These are phyloP conservation scores for Rhynchomys soricoides DNA, from an alignment of 2,113 vertebrate species.

Conservation along the genomic window DNA sequence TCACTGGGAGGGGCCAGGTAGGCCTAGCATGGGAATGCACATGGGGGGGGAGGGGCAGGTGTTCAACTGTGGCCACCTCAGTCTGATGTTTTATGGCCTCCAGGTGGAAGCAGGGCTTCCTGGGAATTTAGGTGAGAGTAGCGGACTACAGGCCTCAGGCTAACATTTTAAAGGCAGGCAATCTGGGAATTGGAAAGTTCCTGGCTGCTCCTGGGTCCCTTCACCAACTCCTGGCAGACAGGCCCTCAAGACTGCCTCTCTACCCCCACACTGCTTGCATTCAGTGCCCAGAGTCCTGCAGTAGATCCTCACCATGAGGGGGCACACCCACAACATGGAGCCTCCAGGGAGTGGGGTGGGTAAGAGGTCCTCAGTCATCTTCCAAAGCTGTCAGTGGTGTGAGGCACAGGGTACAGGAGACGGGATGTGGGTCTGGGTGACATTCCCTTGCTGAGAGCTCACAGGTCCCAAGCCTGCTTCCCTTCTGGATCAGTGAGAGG, in stretches of 20 bases:
- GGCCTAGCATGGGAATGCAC: neutral
- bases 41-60: accelerated
- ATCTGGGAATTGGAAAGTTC: neutral
- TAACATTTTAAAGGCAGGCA: neutral
- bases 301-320: neutral
- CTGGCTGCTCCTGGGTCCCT: neutral
- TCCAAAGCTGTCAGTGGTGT: neutral
- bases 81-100: neutral
- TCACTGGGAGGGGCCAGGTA: neutral
- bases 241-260: neutral
- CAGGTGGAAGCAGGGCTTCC: neutral
- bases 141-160: neutral
- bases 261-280: neutral
- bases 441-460: neutral
- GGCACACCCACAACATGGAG: neutral
- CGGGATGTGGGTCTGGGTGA: neutral
- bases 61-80: neutral
- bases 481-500: neutral
- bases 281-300: neutral
- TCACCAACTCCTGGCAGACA: accelerated
- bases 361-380: neutral
- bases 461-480: neutral
- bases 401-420: neutral
- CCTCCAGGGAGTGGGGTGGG: no score
- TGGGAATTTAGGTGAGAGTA: neutral